Percentiles rank a stretch among this genome's conserved stretches.
These are phyloP conservation scores for Netelia fuscicornis DNA, from an alignment of 2,888 invertebrate species.

Conservation along the genomic window DNA sequence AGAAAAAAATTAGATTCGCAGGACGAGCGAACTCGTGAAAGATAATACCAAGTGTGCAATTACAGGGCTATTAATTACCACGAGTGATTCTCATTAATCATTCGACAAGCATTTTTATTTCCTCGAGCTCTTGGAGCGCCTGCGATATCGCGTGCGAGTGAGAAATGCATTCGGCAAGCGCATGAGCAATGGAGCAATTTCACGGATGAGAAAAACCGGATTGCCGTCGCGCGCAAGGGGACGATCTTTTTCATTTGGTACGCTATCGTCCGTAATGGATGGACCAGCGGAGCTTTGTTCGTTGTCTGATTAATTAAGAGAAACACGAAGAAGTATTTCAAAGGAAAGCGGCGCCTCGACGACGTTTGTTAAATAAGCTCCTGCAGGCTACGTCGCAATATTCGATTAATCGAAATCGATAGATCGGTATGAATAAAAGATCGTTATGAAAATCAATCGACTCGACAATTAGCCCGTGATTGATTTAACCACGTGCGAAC, in stretches of 20 bases:
- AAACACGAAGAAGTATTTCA: not conserved
- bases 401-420: not conserved
- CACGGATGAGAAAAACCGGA: constrained; percentile 44
- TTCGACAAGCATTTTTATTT: not conserved
- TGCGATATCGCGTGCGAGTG: not conserved
- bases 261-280: not conserved
- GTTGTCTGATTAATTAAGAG: constrained; percentile 19
- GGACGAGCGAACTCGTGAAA: not conserved
- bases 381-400: not conserved
- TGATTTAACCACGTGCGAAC: not conserved
- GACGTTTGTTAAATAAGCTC: not conserved
- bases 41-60: not conserved
- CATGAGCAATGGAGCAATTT: constrained; percentile 1
- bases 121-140: not conserved
- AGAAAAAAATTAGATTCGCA: not conserved
- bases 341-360: not conserved
- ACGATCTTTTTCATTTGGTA: constrained; percentile 16
- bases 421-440: not conserved
- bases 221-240: constrained; percentile 31
- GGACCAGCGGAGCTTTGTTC: not conserved
- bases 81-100: constrained; percentile 24
- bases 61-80: constrained; percentile 31
- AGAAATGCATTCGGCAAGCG: not conserved
- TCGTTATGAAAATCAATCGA: not conserved
- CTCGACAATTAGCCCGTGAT: not conserved